Evolutionary conservation across 1,140 invertebrate genomes (phyloP).

Genomic region (Drosophila paulistorum): DNA sequence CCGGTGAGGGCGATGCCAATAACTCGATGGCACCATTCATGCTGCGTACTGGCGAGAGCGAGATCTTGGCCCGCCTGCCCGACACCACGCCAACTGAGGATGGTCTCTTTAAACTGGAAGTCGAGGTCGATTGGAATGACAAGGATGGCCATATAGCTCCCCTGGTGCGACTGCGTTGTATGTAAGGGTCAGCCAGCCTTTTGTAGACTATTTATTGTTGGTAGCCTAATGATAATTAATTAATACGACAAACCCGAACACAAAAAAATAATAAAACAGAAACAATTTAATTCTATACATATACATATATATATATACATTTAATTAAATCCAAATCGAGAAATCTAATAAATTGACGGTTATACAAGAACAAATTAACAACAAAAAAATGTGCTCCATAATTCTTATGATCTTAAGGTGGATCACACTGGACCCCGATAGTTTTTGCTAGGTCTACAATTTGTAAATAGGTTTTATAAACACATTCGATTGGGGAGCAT

Average conservation of each 20-base stretch:
- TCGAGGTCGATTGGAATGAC: conserved; percentile 69
- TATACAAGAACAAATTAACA: background rate
- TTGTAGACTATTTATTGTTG: conserved; percentile 78
- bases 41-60: conserved; percentile 61
- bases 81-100: conserved; percentile 62
- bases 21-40: conserved; percentile 50
- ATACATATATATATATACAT: too few relatives aligned
- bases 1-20: conserved; percentile 44
- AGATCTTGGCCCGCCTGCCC: conserved; percentile 61
- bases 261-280: background rate
- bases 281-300: conserved; percentile 15
- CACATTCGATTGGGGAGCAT: too few relatives aligned
- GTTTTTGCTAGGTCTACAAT: too few relatives aligned
- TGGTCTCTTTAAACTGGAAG: conserved; percentile 70
- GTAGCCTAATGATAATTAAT: conserved; percentile 70
- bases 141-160: conserved; percentile 69
- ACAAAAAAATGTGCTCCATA: background rate
- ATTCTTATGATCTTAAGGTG: background rate
- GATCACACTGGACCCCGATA: too few relatives aligned
- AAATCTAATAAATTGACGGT: conserved; percentile 3
- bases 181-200: conserved; percentile 51
- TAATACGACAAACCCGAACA: conserved; percentile 24
- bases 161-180: conserved; percentile 71
- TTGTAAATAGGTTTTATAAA: too few relatives aligned
- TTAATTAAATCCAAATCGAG: conserved; percentile 2